Evolutionary conservation across 2,113 vertebrate genomes (phyloP).

Genomic region (Tetraodon nigroviridis): DNA sequence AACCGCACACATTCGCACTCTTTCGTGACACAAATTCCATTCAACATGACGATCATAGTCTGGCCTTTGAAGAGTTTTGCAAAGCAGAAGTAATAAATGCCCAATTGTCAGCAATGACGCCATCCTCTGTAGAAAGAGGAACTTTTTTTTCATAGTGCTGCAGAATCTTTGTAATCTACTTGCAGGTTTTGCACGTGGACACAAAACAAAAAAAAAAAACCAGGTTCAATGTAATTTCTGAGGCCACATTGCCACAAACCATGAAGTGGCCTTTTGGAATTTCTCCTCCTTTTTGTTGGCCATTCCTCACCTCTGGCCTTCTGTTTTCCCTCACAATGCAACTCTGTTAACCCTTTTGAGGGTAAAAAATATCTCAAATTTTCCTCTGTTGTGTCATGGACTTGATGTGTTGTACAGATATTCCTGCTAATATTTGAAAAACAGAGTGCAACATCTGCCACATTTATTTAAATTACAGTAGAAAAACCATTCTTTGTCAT

Average conservation of each 20-base stretch:
- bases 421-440: too few species aligned
- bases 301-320: background rate
- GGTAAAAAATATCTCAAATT: too few species aligned
- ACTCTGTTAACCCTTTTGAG: too few species aligned
- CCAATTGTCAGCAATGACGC: constrained; percentile 7
- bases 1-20: constrained; percentile 3
- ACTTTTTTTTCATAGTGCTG: constrained; percentile 7
- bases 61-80: constrained; percentile 12
- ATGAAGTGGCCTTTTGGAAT: constrained; percentile 16
- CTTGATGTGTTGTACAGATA: too few species aligned
- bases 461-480: too few species aligned
- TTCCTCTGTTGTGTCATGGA: too few species aligned
- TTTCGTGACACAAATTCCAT: constrained; percentile 1
- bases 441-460: too few species aligned
- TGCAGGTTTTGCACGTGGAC: too few species aligned
- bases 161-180: background rate
- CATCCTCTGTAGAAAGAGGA: constrained; percentile 53
- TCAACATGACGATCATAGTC: constrained; percentile 6
- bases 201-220: too few species aligned
- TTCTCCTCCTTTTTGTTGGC: background rate
- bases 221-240: too few species aligned
- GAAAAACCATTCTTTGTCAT: too few species aligned
- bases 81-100: constrained; percentile 54
- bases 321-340: too few species aligned
- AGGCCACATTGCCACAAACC: background rate